phyloP scores from a whole-genome alignment of 2,888 invertebrate species.

The Acanthosepion lycidas region DNA sequence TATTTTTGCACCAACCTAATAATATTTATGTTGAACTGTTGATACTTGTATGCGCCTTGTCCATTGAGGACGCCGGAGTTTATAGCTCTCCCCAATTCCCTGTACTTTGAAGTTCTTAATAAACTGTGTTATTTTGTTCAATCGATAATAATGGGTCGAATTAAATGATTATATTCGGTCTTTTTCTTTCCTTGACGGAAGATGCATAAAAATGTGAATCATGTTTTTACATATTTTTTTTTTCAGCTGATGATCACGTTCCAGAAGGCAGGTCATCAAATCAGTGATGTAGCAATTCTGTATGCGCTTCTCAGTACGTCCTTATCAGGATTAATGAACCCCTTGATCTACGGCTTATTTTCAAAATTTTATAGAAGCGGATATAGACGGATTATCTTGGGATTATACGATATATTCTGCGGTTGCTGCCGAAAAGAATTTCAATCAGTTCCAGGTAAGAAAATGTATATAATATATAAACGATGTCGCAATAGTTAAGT shows the following conservation, averaged over 20 bases:
- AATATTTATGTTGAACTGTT: too few species aligned
- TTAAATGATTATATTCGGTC: too few species aligned
- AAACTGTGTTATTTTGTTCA: too few species aligned
- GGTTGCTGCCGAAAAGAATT: conserved; percentile 50
- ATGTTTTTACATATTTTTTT: neutral
- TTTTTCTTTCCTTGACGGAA: neutral
- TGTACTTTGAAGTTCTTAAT: too few species aligned
- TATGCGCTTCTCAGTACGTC: conserved; percentile 68
- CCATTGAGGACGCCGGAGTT: too few species aligned
- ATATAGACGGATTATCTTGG: conserved; percentile 54
- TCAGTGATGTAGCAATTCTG: conserved; percentile 63
- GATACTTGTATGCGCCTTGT: too few species aligned
- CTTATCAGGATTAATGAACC: conserved; percentile 68
- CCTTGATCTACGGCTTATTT: conserved; percentile 65
- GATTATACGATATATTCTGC: conserved; percentile 47
- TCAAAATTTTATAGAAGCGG: conserved; percentile 64
- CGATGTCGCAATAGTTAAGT: too few species aligned
- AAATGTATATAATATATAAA: neutral
- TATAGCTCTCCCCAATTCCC: too few species aligned
- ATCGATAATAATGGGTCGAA: too few species aligned
- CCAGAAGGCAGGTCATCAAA: conserved; percentile 56
- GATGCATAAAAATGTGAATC: accelerated
- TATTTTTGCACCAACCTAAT: too few species aligned
- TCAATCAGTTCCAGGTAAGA: conserved; percentile 48
- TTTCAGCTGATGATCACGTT: conserved; percentile 63